Evolutionary conservation across 1,140 invertebrate species (phyloP).

Genomic region (Coenobita brevimanus): DNA sequence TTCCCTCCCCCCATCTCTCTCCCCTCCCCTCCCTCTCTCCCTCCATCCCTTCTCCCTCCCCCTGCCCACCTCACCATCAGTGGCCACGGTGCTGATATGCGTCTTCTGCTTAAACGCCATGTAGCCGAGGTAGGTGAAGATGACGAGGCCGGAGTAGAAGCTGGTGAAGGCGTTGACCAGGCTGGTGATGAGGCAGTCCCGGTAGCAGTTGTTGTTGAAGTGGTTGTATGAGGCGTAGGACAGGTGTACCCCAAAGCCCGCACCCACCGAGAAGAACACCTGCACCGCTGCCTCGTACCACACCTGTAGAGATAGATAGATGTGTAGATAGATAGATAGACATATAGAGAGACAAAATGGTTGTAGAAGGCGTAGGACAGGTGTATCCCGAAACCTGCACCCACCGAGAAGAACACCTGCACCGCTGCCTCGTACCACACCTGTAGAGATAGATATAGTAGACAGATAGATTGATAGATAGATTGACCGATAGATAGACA

Average conservation of each 20-base stretch:
- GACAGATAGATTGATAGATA: too few species aligned
- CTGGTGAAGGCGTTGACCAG: constrained; percentile 89
- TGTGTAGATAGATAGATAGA: constrained; percentile 3
- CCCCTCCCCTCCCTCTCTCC: too few species aligned
- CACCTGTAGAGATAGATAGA: constrained; percentile 77
- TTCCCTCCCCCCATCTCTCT: too few species aligned
- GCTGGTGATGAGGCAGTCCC: constrained; percentile 76
- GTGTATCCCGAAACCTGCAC: constrained; percentile 92
- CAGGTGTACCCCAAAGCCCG: constrained; percentile 92
- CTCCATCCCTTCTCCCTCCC: too few species aligned
- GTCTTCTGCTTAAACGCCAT: constrained; percentile 88
- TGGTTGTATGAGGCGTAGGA: constrained; percentile 92
- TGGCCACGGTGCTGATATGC: constrained; percentile 89
- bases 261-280: constrained; percentile 93
- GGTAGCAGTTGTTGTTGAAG: constrained; percentile 89
- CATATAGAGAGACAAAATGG: too few species aligned
- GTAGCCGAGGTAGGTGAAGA: constrained; percentile 95
- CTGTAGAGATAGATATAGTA: constrained; percentile 73
- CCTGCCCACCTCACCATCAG: constrained; percentile 84
- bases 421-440: constrained; percentile 95
- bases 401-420: constrained; percentile 93
- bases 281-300: constrained; percentile 95
- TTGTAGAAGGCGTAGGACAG: constrained; percentile 93
- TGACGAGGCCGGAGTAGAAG: constrained; percentile 93
- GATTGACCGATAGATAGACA: too few species aligned